A percentile compares a stretch with the other conserved stretches of the same genome.
phyloP scores from a whole-genome alignment of 1,140 invertebrate genomes.

The Heliconius congener region DNA sequence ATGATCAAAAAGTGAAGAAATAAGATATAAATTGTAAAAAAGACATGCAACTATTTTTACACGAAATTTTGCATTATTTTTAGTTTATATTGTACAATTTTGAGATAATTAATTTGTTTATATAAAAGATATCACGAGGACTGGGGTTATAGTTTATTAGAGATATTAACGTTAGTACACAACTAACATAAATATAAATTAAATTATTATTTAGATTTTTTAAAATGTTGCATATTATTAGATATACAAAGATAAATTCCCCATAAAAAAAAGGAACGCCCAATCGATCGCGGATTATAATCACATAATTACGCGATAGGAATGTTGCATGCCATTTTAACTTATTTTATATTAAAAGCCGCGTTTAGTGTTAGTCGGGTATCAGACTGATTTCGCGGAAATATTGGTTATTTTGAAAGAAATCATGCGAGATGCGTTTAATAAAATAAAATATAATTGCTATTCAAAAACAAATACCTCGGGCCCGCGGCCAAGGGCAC shows the following conservation, averaged over 20 bases:
- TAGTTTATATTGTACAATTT: not conserved
- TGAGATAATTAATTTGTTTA: not conserved
- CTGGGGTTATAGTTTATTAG: not conserved
- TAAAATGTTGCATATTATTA: not conserved
- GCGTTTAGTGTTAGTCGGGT: conserved; percentile 48
- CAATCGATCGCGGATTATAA: conserved; percentile 35
- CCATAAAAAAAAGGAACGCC: not conserved
- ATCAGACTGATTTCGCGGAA: conserved; percentile 71
- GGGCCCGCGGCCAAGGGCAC: conserved; percentile 64
- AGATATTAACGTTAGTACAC: not conserved
- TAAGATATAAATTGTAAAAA: not conserved
- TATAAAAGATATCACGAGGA: not conserved
- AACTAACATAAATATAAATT: not conserved
- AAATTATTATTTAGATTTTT: not conserved
- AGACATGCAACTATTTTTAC: too few relatives aligned
- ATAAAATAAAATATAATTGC: conserved; percentile 81
- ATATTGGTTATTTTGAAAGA: conserved; percentile 60
- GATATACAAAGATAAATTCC: not conserved
- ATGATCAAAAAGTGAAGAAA: not conserved
- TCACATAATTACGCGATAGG: conserved; percentile 44
- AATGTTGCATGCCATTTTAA: conserved; percentile 48
- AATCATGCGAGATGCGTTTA: conserved; percentile 69
- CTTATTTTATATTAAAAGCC: conserved; percentile 46
- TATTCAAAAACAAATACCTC: conserved; percentile 79
- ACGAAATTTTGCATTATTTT: too few relatives aligned